Evolutionary conservation across 1,140 invertebrate genomes (phyloP).

Genomic region (Diorhabda elongata): DNA sequence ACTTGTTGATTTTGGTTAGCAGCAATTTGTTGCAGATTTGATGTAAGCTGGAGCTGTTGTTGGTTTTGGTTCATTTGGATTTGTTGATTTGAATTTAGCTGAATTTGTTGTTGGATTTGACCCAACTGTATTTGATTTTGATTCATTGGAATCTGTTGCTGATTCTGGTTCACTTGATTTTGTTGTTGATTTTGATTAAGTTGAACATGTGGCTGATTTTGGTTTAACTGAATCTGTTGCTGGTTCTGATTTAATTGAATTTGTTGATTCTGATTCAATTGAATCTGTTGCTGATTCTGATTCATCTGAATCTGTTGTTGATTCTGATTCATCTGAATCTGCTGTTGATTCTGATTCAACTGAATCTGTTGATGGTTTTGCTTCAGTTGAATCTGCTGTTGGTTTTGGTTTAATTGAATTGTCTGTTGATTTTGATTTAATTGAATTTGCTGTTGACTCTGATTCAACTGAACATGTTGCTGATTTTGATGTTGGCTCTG

Average conservation of each 20-base stretch:
- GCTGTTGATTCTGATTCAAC: constrained; percentile 38
- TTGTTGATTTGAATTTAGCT: constrained; percentile 28
- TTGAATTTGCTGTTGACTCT: constrained; percentile 54
- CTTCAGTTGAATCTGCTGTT: constrained; percentile 47
- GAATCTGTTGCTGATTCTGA: constrained; percentile 34
- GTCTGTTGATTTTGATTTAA: constrained; percentile 29
- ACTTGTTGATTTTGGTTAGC: neutral
- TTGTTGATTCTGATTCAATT: constrained; percentile 43
- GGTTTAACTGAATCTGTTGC: constrained; percentile 27
- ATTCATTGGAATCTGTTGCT: constrained; percentile 26
- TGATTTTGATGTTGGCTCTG: constrained; percentile 25
- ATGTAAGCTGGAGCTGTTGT: constrained; percentile 35
- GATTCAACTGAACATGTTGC: constrained; percentile 47
- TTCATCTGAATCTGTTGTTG: constrained; percentile 34
- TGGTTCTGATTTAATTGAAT: constrained; percentile 27
- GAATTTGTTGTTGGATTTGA: constrained; percentile 36
- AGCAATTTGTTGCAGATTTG: constrained; percentile 28
- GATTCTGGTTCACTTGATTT: constrained; percentile 23
- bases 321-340: constrained; percentile 47
- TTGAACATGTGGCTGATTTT: constrained; percentile 21
- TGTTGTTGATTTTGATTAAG: constrained; percentile 22
- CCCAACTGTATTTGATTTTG: constrained; percentile 49
- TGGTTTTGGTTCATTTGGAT: constrained; percentile 41
- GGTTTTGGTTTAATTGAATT: constrained; percentile 22
- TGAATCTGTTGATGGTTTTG: constrained; percentile 31